Evolutionary conservation across 2,888 invertebrate genomes (phyloP), one percentile per base, ranked within the genome.

Genomic region (Schizaphis graminum): DNA sequence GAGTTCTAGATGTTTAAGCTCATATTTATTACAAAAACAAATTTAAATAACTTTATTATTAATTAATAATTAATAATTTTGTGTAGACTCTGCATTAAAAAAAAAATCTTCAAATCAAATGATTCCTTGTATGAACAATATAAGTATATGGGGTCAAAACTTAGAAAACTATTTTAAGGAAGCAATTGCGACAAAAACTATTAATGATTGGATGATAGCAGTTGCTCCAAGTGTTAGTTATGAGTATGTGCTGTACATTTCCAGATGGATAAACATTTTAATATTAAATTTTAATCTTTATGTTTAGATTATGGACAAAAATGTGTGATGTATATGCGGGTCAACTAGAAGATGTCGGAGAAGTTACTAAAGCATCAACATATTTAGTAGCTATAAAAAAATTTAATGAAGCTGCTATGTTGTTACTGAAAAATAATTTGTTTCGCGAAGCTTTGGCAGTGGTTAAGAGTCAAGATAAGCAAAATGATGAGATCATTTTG

Each of bases 291-390:
- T 11, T 21, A 84, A 13, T 84, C 85, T 49, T 67, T 85, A 85
- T 91, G 11, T 96, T 3, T 95, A 97, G 97, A 94, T 96, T 96
- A 95, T 97, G 97, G 97, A 96, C 96, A 95, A 96, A 97, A 93
- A 96, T 96, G 28, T 96, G 96, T 94, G 96, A 96, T 93, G 95
- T 96, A 85, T 97, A 97, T 95, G 96, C 97, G 44, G 96, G 96
- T 0, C 97, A 97, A 95, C 96, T 97, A 92, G 95, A 95, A 92
- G 96, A 96, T 94, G 96, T 96, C 94, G 96, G 96, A 8, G 96
- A 96, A 41, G 96, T 96, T 89, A 95, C 96, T 16, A 97, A 96
- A 95, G 95, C 96, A 96, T 47, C 95, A 96, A 94, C 94, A 44
- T 94, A 90, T 67, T 91, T 94, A 91, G 91, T 95, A 61, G 95